phyloP scores from a whole-genome alignment of 2,888 invertebrate genomes.

The Alcis repandata region DNA sequence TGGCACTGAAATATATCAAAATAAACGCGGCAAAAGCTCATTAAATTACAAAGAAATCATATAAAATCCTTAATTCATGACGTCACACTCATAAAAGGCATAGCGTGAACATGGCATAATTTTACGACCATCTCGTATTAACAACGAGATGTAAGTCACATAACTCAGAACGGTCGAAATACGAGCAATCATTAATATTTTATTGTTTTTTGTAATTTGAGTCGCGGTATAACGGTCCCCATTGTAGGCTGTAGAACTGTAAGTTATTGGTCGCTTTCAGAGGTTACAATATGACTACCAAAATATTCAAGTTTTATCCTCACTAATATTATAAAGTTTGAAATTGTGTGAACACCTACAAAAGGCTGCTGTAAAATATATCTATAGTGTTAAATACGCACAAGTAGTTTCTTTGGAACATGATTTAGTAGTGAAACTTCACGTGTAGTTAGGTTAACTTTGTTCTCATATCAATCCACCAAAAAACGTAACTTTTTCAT shows the following conservation, averaged over 20 bases:
- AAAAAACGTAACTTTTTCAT: too few relatives aligned
- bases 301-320: too few relatives aligned
- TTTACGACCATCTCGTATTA: conserved; percentile 58
- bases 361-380: too few relatives aligned
- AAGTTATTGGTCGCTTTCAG: conserved; percentile 12
- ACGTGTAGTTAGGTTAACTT: too few relatives aligned
- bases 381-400: too few relatives aligned
- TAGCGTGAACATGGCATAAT: conserved; percentile 46
- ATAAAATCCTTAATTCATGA: conserved; percentile 41
- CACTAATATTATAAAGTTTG: too few relatives aligned
- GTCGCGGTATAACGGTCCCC: conserved; percentile 30
- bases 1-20: neutral
- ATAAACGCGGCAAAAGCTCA: neutral
- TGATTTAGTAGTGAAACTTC: too few relatives aligned
- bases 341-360: too few relatives aligned
- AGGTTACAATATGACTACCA: neutral
- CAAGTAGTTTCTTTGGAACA: too few relatives aligned
- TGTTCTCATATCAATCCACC: too few relatives aligned
- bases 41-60: conserved; percentile 23
- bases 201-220: conserved; percentile 61
- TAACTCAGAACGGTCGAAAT: conserved; percentile 56
- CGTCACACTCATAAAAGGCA: conserved; percentile 45
- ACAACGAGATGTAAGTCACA: conserved; percentile 58
- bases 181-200: conserved; percentile 63
- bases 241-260: conserved; percentile 20